Evolutionary conservation across 2,797 vertebrate species (phyloP).

Genomic region (Gadopsis bispinosus): DNA sequence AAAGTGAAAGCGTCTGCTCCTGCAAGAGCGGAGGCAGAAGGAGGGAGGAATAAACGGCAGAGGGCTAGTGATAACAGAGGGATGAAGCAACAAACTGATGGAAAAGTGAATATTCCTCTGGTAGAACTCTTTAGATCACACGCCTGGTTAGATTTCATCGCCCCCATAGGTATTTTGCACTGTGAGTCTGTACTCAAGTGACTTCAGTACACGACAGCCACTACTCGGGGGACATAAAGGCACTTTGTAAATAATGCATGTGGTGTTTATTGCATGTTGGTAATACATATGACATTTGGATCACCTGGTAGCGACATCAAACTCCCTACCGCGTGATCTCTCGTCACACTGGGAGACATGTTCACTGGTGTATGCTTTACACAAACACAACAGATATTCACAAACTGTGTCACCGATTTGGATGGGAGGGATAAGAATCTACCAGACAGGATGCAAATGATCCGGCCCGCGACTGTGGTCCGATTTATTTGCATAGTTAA

Average conservation of each 20-base stretch:
- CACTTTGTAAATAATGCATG: constrained; percentile 41
- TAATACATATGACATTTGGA: constrained; percentile 19
- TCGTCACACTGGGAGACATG: background rate
- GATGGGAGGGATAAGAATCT: background rate
- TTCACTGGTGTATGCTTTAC: background rate
- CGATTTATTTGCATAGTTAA: background rate
- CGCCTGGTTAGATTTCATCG: constrained; percentile 70
- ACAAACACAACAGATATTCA: background rate
- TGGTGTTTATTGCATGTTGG: constrained; percentile 32
- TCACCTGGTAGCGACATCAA: constrained; percentile 26
- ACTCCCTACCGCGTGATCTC: constrained; percentile 9
- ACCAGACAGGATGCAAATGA: background rate
- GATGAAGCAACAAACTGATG: constrained; percentile 65
- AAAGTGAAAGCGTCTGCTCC: constrained; percentile 63
- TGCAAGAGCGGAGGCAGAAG: constrained; percentile 31
- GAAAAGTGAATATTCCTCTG: constrained; percentile 76
- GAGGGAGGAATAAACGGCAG: constrained; percentile 42
- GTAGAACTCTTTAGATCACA: constrained; percentile 75
- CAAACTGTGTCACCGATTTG: background rate
- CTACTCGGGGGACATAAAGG: constrained; percentile 31
- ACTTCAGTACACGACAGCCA: constrained; percentile 37
- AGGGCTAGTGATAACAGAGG: constrained; percentile 53
- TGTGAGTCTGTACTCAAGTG: constrained; percentile 52
- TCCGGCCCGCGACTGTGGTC: background rate
- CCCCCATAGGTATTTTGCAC: constrained; percentile 63